These are phyloP conservation scores for Caenorhabditis elegans DNA, from an alignment of 1,140 invertebrate species.

Conservation along the genomic window WBcel235 BX284602.5:5398001-5398500, in stretches of 20 bases:
- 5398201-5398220: constrained; percentile 52
- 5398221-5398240: constrained; percentile 66
- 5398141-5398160: constrained; percentile 54
- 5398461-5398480: constrained; percentile 66
- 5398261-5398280: constrained; percentile 57
- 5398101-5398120: constrained; percentile 63
- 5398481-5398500: constrained; percentile 62
- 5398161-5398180: constrained; percentile 47
- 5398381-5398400: constrained; percentile 60
- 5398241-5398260: constrained; percentile 61
- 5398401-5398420: constrained; percentile 56
- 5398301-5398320: constrained; percentile 45
- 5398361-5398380: not conserved
- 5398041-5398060: constrained; percentile 29
- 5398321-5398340: constrained; percentile 55
- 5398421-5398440: constrained; percentile 64
- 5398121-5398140: constrained; percentile 53
- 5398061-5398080: constrained; percentile 61
- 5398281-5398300: constrained; percentile 60
- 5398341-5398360: too few species aligned
- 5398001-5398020: constrained; percentile 42
- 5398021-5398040: not conserved
- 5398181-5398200: not conserved
- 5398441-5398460: constrained; percentile 64
- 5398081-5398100: constrained; percentile 54